These are phyloP conservation scores for Vanessa cardui DNA, from an alignment of 2,888 invertebrate genomes.

Conservation along the genomic window DNA sequence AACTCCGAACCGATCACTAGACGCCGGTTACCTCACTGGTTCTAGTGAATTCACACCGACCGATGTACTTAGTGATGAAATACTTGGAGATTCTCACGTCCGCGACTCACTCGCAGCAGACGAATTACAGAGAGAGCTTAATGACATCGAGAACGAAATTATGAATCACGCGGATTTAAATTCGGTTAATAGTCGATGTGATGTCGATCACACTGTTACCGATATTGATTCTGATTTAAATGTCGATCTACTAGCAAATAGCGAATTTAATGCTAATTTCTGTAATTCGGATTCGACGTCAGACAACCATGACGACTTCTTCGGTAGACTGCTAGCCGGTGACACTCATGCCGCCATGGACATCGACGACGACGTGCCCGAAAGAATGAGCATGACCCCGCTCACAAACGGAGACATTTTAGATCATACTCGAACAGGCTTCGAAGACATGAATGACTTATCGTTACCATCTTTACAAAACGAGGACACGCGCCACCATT, in stretches of 20 bases:
- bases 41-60: constrained; percentile 60
- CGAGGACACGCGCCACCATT: constrained; percentile 63
- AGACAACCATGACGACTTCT: constrained; percentile 69
- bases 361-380: constrained; percentile 59
- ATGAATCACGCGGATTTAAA: constrained; percentile 70
- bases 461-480: constrained; percentile 72
- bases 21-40: constrained; percentile 52
- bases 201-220: constrained; percentile 48
- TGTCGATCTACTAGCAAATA: constrained; percentile 48
- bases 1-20: constrained; percentile 75
- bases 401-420: constrained; percentile 70
- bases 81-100: constrained; percentile 59
- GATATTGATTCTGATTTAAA: constrained; percentile 61
- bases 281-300: constrained; percentile 58
- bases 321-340: constrained; percentile 65
- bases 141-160: constrained; percentile 75
- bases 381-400: constrained; percentile 68
- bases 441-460: constrained; percentile 75
- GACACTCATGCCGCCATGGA: constrained; percentile 45
- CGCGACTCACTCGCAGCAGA: constrained; percentile 69
- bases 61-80: constrained; percentile 64
- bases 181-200: constrained; percentile 52
- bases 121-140: constrained; percentile 70
- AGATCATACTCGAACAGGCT: constrained; percentile 67
- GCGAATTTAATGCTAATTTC: constrained; percentile 63